phyloP scores from a whole-genome alignment of 2,113 vertebrate species.

The Urocitellus parryii region DNA sequence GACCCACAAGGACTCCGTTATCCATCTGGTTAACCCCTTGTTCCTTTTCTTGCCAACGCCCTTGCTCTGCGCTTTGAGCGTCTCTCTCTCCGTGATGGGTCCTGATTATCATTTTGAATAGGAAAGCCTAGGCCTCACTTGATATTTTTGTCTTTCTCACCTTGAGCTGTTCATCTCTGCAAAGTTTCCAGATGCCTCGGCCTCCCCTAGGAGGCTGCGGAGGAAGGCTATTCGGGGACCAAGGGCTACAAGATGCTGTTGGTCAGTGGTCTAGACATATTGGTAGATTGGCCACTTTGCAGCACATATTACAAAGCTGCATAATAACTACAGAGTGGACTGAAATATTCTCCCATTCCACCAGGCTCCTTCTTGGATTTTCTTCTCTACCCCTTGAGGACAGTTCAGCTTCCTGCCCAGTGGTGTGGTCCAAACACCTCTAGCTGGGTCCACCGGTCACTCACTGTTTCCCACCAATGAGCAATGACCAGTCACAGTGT shows the following conservation, averaged over 20 bases:
- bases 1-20: neutral
- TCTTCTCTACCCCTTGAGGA: neutral
- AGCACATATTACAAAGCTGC: neutral
- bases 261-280: neutral
- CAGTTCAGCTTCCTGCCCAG: neutral
- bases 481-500: neutral
- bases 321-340: neutral
- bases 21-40: neutral
- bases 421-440: neutral
- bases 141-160: neutral
- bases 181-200: neutral
- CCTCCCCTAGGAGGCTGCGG: neutral
- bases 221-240: neutral
- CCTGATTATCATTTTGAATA: too few species aligned
- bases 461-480: too few species aligned
- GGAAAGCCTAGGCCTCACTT: neutral
- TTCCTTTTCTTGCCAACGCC: neutral
- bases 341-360: neutral
- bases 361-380: too few species aligned
- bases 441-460: neutral
- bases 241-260: too few species aligned
- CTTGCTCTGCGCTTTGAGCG: neutral
- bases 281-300: too few species aligned
- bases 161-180: neutral
- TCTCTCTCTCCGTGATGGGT: neutral